Evolutionary conservation across 2,797 vertebrate species (phyloP).

Genomic region (Delichon dasypus): DNA sequence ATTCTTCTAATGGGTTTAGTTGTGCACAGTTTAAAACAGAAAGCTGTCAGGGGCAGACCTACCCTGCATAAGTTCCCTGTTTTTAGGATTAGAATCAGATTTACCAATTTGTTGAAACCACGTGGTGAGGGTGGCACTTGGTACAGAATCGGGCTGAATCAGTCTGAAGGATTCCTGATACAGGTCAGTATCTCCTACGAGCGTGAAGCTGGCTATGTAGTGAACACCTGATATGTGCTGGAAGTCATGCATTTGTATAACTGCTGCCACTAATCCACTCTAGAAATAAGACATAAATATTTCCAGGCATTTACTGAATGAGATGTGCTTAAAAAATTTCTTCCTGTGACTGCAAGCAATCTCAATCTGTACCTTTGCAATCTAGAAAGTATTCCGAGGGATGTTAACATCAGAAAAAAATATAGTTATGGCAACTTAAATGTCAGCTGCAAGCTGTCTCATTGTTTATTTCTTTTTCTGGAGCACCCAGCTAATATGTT

Average conservation of each 20-base stretch:
- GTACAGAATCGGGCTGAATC: neutral
- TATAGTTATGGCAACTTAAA: neutral
- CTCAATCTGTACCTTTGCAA: neutral
- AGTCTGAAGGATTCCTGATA: neutral
- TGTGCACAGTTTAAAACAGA: neutral
- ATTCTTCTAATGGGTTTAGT: neutral
- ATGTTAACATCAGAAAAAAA: neutral
- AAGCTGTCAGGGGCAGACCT: neutral
- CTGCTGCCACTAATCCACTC: neutral
- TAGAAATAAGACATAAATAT: neutral
- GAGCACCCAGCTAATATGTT: neutral
- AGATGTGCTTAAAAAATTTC: neutral
- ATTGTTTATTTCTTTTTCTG: slow-evolving; percentile 10
- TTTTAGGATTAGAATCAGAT: neutral
- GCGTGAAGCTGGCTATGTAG: neutral
- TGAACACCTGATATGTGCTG: neutral
- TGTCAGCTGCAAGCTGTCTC: neutral
- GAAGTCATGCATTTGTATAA: neutral
- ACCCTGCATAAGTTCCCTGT: neutral
- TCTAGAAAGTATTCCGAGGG: neutral
- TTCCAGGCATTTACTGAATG: neutral
- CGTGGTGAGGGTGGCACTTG: no score
- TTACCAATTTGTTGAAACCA: neutral
- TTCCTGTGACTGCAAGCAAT: neutral
- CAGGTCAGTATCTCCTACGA: neutral